Evolutionary conservation across 1,140 invertebrate species (phyloP).

Genomic region (Anoplolepis gracilipes): DNA sequence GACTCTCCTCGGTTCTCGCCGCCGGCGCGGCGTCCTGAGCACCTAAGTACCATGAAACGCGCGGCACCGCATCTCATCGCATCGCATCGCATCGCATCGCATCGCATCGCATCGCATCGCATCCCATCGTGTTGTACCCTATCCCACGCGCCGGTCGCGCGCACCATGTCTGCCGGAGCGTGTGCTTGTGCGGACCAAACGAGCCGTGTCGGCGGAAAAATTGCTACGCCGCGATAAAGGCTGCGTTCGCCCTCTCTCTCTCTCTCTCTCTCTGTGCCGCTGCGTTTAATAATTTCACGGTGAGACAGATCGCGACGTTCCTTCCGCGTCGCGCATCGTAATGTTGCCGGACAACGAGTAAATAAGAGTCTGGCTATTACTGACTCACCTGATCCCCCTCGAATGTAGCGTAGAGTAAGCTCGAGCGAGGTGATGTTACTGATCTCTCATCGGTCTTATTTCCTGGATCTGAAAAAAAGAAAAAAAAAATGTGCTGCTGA

Average conservation of each 20-base stretch:
- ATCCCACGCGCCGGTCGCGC: conserved; percentile 36
- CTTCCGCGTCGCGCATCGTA: conserved; percentile 9
- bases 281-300: conserved; percentile 57
- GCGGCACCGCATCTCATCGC: conserved; percentile 17
- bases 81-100: too few species aligned
- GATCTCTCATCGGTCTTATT: background rate
- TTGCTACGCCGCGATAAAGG: conserved; percentile 47
- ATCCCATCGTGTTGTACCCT: background rate
- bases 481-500: background rate
- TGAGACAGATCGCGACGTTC: conserved; percentile 46
- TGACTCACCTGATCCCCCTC: background rate
- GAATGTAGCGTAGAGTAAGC: background rate
- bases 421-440: background rate
- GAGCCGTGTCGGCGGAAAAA: conserved; percentile 57
- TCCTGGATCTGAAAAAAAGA: background rate
- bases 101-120: conserved; percentile 3
- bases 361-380: conserved; percentile 1
- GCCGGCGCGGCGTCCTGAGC: conserved; percentile 33
- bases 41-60: conserved; percentile 50
- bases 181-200: conserved; percentile 44
- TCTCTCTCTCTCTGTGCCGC: too few species aligned
- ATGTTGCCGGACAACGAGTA: conserved; percentile 21
- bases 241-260: too few species aligned
- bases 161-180: conserved; percentile 54
- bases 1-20: conserved; percentile 39